Base-by-base conservation (phyloP, 2,113 vertebrate genomes). In the Myotis lucifugus region DNA sequence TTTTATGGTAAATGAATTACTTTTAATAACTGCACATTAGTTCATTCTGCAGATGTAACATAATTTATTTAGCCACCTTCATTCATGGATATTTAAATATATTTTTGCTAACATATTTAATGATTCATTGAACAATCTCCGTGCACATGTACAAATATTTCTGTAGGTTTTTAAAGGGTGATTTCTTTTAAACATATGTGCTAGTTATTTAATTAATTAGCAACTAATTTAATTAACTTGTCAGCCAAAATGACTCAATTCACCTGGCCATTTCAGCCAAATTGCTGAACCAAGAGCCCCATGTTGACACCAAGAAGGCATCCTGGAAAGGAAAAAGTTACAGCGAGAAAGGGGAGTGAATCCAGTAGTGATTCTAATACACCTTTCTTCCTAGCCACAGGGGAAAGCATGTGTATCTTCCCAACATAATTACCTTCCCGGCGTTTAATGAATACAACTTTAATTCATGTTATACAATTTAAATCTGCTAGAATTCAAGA, bases 391-490 rank as follows among this genome's bases (percentile, higher is more conserved):
- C 46, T 81, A 96, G 70, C 89, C 89, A 92, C 54, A 15, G 93
- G 88, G 74, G 70, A 95, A 94, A 77, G 84, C 81, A 78, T 73
- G 85, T 93, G 84, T 54, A 90, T 94, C 86, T 67, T 97, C 95
- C 90, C 96, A 84, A 96, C 97, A 70, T 89, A 95, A 96, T 95
- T 83, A 91, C 94, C 97, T 97, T 94, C 92, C 84, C 79, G 94
- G 67, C 91, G 89, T 86, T 96, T 94, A 97, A 97, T 96, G 96
- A 96, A 97, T 72, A 88, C 94, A 95, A 96, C 42, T 96, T 97
- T 48, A 85, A 95, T 88, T 95, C 93, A 46, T 27, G 14, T 61
- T 50, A 15, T 29, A 34, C 82, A 93, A 90, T 90, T 97, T 96
- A 94, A 46, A 32, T 83, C 93, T 93, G 87, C 40, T 97, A 69